A percentile compares a stretch with the other conserved stretches of the same genome.
phyloP scores from a whole-genome alignment of 2,113 vertebrate species.

The Aegithalos caudatus region DNA sequence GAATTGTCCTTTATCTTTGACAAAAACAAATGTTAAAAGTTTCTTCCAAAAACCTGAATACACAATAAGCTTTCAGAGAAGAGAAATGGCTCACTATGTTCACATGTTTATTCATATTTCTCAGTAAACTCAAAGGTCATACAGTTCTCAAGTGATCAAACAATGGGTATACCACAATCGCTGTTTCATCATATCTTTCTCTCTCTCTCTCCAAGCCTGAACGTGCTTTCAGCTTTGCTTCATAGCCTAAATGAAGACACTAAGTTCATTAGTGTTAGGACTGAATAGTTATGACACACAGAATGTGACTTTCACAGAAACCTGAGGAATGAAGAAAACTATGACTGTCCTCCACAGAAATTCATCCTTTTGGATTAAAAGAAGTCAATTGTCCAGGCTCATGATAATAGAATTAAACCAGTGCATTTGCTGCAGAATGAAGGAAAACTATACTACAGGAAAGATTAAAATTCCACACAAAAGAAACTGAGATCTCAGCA shows the following conservation, averaged over 20 bases:
- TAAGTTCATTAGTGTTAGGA: background rate
- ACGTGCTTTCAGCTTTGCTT: background rate
- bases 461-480: background rate
- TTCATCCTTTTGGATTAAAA: background rate
- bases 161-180: background rate
- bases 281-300: background rate
- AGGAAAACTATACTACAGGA: background rate
- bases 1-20: slow-evolving; percentile 14
- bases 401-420: background rate
- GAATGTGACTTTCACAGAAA: background rate
- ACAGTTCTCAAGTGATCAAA: slow-evolving; percentile 28
- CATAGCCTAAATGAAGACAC: background rate
- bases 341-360: background rate
- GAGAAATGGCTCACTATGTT: background rate
- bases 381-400: background rate
- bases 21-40: background rate
- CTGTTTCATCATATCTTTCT: background rate
- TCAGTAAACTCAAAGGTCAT: background rate
- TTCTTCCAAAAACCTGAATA: slow-evolving; percentile 12
- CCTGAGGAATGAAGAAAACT: background rate
- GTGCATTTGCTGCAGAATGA: background rate
- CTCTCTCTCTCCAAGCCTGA: background rate
- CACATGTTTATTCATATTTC: slow-evolving; percentile 24
- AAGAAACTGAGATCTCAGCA: background rate
- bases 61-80: slow-evolving; percentile 40